Evolutionary conservation across 2,113 vertebrate genomes (phyloP), one percentile per base, ranked within the genome.

Genomic region (Tenrec ecaudatus): DNA sequence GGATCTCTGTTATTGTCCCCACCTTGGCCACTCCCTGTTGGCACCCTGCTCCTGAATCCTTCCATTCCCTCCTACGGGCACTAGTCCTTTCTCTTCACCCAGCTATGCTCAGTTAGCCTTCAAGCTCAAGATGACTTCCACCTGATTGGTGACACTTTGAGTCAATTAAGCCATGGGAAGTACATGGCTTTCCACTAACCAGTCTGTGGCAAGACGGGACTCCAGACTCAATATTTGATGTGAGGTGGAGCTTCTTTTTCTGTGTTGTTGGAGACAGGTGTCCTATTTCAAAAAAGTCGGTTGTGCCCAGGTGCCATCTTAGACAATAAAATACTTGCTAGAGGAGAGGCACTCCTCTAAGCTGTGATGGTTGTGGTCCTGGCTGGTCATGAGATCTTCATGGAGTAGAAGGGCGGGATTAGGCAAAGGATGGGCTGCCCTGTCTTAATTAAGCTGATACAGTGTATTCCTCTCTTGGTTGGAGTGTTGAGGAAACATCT

Each of bases 161-260:
- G 29, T 75, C 57, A 62, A 11, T 66, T 29, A 25, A 33, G 40
- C 0, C 7, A 2, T 5, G 23, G 85, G 57, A 79, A 57, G 80
- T 62, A 19, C 2, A 0, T 17, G 8, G 38, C 57, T 58, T 31
- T 58, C 66, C 22, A 79, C 2, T 20, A 33, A 10, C 6, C 1
- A 31, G 64, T 64, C 38, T 2, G 25, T 6, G 38, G 84, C 40
- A 25, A 2, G 1, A 38, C 40, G 7, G 11, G 14, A 38, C 38
- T 43, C 79, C 17, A 27, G 71, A 53, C 66, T n/a, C 38, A 3
- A 8, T 0, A 3, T 9, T 2, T 23, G 2, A 53, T 15, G 31
- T 4, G 17, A 36, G 19, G 15, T 14, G 17, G 0, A 0, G 11
- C n/a, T n/a, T 17, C 27, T 68, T 43, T 31, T 60, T 40, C 27